phyloP scores from a whole-genome alignment of 1,140 invertebrate genomes.

The Drosophila ohnishii region DNA sequence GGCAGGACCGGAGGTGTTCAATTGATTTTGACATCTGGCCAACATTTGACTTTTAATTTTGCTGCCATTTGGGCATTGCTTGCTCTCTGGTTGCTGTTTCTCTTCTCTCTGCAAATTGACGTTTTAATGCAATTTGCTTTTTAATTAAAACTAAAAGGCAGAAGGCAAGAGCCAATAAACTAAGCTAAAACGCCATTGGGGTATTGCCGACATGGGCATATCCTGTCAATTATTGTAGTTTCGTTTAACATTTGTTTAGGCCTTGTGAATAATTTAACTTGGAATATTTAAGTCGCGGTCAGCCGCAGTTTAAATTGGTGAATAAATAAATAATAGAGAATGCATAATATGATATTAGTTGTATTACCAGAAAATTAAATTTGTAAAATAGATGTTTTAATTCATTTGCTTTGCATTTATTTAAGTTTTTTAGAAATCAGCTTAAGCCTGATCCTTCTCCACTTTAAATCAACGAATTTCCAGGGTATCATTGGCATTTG shows the following conservation, averaged over 20 bases:
- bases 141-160: conserved; percentile 66
- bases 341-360: background rate
- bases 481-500: conserved; percentile 21
- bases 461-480: too few species aligned
- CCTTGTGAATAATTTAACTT: conserved; percentile 3
- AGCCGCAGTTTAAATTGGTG: background rate
- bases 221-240: conserved; percentile 1
- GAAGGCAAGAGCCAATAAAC: conserved; percentile 37
- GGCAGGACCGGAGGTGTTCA: conserved; percentile 61
- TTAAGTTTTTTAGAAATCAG: background rate
- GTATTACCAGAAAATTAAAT: background rate
- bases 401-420: background rate
- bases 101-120: conserved; percentile 47
- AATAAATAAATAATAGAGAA: conserved; percentile 6
- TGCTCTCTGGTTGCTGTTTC: background rate
- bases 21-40: conserved; percentile 64
- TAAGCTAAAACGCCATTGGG: conserved; percentile 24
- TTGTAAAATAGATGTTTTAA: background rate
- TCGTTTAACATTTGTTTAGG: background rate
- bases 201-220: conserved; percentile 1
- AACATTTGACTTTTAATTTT: conserved; percentile 53
- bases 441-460: background rate
- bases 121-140: conserved; percentile 71
- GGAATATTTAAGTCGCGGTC: background rate
- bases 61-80: conserved; percentile 12